These are phyloP conservation scores for Galbula dea DNA, from an alignment of 2,113 vertebrate species.

Conservation along the genomic window DNA sequence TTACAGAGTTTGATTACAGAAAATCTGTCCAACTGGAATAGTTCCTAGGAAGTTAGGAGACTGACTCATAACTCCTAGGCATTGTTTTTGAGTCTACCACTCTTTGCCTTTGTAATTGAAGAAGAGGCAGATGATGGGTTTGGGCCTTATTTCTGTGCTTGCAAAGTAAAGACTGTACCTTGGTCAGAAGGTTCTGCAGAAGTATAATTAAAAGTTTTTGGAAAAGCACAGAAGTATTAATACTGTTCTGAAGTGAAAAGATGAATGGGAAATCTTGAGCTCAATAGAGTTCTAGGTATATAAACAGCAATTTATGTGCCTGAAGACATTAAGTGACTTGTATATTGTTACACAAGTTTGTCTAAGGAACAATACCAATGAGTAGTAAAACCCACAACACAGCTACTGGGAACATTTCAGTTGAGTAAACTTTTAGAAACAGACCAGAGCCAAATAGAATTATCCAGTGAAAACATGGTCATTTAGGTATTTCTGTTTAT, in stretches of 20 bases:
- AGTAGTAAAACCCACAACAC: neutral
- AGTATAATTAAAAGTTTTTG: neutral
- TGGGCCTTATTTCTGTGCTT: neutral
- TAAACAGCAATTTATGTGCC: constrained; percentile 17
- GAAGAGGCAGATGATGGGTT: neutral
- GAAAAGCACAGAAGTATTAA: constrained; percentile 2
- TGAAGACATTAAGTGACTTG: neutral
- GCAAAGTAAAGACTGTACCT: neutral
- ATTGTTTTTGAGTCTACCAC: neutral
- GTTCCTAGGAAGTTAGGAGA: neutral
- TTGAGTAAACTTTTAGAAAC: neutral
- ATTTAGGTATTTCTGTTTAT: neutral
- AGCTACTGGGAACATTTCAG: neutral
- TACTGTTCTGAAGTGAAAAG: neutral
- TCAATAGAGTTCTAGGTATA: constrained; percentile 4
- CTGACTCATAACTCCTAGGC: neutral
- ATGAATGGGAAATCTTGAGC: neutral
- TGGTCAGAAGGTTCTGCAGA: neutral
- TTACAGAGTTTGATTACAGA: neutral
- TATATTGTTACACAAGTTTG: neutral
- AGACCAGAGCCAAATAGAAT: neutral
- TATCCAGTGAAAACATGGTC: neutral
- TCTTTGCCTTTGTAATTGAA: neutral
- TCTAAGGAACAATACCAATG: neutral
- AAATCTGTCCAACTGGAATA: neutral